A percentile compares a stretch with the other conserved stretches of the same genome.
Conservation (phyloP, 2,113 vertebrate species). For the Delphinapterus leucas region DNA sequence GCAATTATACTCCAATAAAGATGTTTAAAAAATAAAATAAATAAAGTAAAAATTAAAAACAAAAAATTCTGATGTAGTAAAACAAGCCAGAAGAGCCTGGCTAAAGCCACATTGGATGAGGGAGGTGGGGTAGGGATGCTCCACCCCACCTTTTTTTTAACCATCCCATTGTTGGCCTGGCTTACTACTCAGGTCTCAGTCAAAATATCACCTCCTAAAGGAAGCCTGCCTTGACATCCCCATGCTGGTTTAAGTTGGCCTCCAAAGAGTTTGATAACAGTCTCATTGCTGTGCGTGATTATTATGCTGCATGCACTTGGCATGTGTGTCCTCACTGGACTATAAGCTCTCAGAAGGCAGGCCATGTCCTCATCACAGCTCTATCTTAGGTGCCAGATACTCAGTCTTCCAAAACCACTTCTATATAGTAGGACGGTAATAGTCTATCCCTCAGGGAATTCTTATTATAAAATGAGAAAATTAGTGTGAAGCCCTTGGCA, state of each 20-base stretch:
- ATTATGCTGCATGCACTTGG: not conserved
- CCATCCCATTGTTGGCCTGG: no score
- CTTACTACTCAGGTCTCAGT: not conserved
- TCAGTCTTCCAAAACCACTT: not conserved
- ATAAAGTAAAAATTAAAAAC: no score
- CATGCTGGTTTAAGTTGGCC: not conserved
- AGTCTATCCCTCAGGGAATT: not conserved
- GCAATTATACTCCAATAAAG: no score
- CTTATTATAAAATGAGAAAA: not conserved
- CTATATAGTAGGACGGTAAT: not conserved
- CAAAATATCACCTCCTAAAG: not conserved
- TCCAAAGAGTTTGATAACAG: not conserved
- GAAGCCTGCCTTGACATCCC: not conserved
- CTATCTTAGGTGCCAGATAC: not conserved
- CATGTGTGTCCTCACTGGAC: not conserved
- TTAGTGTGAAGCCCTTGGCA: not conserved
- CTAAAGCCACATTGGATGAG: not conserved
- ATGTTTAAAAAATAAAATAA: no score
- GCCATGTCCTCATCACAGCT: not conserved
- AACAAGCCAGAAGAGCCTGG: not conserved
- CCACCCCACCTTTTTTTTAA: not conserved
- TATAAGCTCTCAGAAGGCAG: not conserved
- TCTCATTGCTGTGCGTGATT: not conserved
- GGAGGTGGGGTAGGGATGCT: accelerated
- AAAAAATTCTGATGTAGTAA: not conserved